Base-by-base conservation (phyloP, 2,113 vertebrate species). In the Oncorhynchus mykiss region DNA sequence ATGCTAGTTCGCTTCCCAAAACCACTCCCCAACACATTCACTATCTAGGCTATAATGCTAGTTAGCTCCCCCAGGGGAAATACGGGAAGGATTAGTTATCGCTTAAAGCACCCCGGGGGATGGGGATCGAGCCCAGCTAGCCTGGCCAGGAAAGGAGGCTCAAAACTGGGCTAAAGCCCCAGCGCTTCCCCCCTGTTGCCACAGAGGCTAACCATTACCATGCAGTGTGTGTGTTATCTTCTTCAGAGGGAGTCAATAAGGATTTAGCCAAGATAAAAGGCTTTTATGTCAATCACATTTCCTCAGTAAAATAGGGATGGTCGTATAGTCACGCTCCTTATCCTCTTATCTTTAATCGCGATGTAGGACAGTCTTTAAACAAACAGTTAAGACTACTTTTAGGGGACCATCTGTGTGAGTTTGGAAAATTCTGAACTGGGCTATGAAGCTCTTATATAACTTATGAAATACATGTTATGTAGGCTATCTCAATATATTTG, bases 11-110 rank as follows among this genome's bases (percentile, higher is more conserved):
- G 24, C 24, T 24, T 24, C 24, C 24, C 24, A 24, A 24, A 24
- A 24, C 24, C 24, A 24, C 24, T 24, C 24, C 24, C 24, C 14
- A 3, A 14, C 14, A 51, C 14, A 51, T 16, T 16, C 8, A 39
- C 34, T 34, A 34, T 34, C 6, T 34, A 34, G 5, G 39, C 39
- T 45, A 3, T 0, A 45, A 45, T 45, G 39, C 8, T 45, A 12
- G 39, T 45, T 45, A 45, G n/a, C 57, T 22, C 57, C 24, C 29
- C 70, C 48, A 73, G 79, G 80, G 76, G 59, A 84, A 77, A 76
- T 73, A 34, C 72, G 78, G 80, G 82, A 66, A 54, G 80, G 87
- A 89, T 89, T 80, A 90, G 81, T 87, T 81, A 84, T 80, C 79
- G 74, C 78, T 34, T 75, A 71, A 73, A 82, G 75, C 76, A 57